Evolutionary conservation across 1,140 invertebrate species (phyloP), one percentile per base, ranked within the genome.

Genomic region (Apolygus lucorum): DNA sequence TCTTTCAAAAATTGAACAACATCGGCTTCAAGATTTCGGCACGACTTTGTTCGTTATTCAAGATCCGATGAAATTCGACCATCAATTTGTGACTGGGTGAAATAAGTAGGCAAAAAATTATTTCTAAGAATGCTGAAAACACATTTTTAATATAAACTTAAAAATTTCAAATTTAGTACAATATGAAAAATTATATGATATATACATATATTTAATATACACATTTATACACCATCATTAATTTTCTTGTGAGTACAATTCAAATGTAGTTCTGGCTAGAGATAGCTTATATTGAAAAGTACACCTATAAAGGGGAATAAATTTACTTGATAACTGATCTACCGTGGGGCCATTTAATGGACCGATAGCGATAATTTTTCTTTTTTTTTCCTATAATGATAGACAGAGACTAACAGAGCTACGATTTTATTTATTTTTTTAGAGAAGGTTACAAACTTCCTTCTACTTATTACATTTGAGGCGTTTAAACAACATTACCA

Each of bases 151-250:
- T 59, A 59, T 24, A 59, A 59, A 59, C 54, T 59, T 59, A 59
- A 59, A 59, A 59, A 59, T 22, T 59, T 24, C 11, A 13, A 22
- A 59, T 59, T 59, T 59, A 11, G 22, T 59, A 59, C 54, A 59
- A 59, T 59, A 59, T 59, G 54, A 59, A 59, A 59, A 59, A 59
- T 59, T 59, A 59, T 17, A 59, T 59, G 4, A 59, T 59, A 59
- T 24, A 59, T 59, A 59, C 22, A 59, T 22, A 11, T 13, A 59
- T 59, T 8, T 59, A 59, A 59, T 59, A 25, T 69, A 69, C 68
- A 69, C 68, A 69, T 69, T 69, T 69, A 69, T 69, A 69, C 68
- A 69, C 68, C 17, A 63, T 64, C 63, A 63, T 64, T 42, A 69
- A 62, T 21, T 49, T 59, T 59, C 22, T 59, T 69, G 63, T 42